Percentiles rank a stretch among this genome's conserved stretches.
These are phyloP conservation scores for Rugalucina vietnamica DNA, from an alignment of 2,888 invertebrate genomes.

Conservation along the genomic window DNA sequence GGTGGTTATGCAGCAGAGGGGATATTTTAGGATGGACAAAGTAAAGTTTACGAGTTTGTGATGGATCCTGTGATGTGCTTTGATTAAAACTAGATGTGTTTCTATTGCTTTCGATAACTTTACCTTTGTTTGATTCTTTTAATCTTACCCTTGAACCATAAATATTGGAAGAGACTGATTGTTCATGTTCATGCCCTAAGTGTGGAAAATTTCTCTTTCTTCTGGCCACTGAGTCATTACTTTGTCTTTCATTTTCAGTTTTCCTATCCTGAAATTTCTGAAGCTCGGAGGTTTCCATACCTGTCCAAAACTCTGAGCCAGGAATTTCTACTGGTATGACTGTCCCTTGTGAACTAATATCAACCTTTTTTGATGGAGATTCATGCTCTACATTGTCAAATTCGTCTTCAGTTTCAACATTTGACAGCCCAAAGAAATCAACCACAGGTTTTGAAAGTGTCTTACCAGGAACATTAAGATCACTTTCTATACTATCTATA, in stretches of 20 bases:
- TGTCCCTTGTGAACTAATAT: conserved; percentile 5
- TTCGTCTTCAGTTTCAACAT: conserved; percentile 7
- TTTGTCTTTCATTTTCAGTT: background rate
- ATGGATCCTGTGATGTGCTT: background rate
- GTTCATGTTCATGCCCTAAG: background rate
- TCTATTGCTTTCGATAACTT: background rate
- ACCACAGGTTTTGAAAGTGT: background rate
- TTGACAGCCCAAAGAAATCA: conserved; percentile 33
- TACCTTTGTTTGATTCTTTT: background rate
- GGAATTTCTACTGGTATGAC: conserved; percentile 54
- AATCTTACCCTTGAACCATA: too few relatives aligned
- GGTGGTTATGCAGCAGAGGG: conserved; percentile 56
- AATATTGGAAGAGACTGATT: background rate
- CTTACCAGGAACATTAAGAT: too few relatives aligned
- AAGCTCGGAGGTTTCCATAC: conserved; percentile 25
- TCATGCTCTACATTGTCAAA: background rate
- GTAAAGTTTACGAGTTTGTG: conserved; percentile 64
- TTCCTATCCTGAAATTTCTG: conserved; percentile 1
- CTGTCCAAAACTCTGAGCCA: conserved; percentile 52
- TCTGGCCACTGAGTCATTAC: background rate
- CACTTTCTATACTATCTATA: too few relatives aligned
- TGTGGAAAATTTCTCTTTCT: background rate
- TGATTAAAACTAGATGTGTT: background rate
- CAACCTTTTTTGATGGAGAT: background rate
- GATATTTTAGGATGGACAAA: conserved; percentile 76